phyloP scores from a whole-genome alignment of 2,797 vertebrate species.

The Rhadinocentrus ornatus region DNA sequence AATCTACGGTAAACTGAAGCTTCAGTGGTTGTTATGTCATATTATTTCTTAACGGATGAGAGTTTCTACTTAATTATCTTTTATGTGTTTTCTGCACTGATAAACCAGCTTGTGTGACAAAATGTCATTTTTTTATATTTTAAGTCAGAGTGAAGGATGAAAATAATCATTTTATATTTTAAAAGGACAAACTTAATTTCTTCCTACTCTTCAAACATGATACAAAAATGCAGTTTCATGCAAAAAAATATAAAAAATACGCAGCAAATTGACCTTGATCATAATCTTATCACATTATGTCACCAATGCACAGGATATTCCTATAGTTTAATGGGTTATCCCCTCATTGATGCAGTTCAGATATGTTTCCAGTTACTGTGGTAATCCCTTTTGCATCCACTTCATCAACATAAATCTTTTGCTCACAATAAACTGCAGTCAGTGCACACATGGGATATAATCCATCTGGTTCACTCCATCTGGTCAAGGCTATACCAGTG shows the following conservation, averaged over 20 bases:
- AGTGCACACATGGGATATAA: not conserved
- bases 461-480: conserved; percentile 13
- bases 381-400: not conserved
- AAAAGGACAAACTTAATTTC: too few relatives aligned
- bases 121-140: too few relatives aligned
- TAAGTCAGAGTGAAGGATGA: too few relatives aligned
- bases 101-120: too few relatives aligned
- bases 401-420: not conserved
- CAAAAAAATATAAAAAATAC: too few relatives aligned
- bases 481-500: not conserved
- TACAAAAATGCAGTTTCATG: too few relatives aligned
- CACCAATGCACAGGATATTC: too few relatives aligned
- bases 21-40: not conserved
- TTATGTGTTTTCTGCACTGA: not conserved
- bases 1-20: not conserved
- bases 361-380: not conserved
- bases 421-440: not conserved
- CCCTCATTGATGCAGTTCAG: not conserved
- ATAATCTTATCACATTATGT: not conserved
- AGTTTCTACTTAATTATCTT: not conserved
- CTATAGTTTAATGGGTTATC: too few relatives aligned
- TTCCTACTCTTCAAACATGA: too few relatives aligned
- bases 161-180: too few relatives aligned
- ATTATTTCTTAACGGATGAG: not conserved
- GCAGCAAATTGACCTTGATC: not conserved